phyloP scores from a whole-genome alignment of 2,888 invertebrate genomes.

The Aelia acuminata region DNA sequence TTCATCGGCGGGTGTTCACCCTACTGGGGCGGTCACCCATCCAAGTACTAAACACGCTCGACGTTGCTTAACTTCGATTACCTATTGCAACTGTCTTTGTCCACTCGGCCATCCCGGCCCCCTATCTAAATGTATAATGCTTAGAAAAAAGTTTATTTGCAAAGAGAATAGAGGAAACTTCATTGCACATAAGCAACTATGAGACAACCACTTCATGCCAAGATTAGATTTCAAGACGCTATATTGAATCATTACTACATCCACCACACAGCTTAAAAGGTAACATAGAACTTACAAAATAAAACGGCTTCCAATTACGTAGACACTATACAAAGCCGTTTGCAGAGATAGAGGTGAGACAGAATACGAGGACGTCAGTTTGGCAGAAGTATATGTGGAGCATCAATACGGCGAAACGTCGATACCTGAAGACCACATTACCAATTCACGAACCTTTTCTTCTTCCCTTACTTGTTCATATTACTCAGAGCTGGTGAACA shows the following conservation, averaged over 20 bases:
- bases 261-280: not conserved
- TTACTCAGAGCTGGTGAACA: not conserved
- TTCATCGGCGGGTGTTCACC: too few relatives aligned
- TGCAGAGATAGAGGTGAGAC: not conserved
- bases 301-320: not conserved
- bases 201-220: too few relatives aligned
- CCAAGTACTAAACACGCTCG: too few relatives aligned
- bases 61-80: too few relatives aligned
- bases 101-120: too few relatives aligned
- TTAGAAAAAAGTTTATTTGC: too few relatives aligned
- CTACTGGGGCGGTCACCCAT: too few relatives aligned
- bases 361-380: not conserved
- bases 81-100: too few relatives aligned
- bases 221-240: not conserved
- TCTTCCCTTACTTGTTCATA: not conserved
- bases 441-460: constrained; percentile 33
- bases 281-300: not conserved
- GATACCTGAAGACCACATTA: constrained; percentile 36
- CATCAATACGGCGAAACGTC: constrained; percentile 28
- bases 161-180: too few relatives aligned
- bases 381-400: not conserved
- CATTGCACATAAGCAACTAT: too few relatives aligned
- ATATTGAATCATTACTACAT: not conserved
- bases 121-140: too few relatives aligned
- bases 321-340: not conserved